These are phyloP conservation scores for Drosophila cardini DNA, from an alignment of 1,140 invertebrate genomes.

Conservation along the genomic window DNA sequence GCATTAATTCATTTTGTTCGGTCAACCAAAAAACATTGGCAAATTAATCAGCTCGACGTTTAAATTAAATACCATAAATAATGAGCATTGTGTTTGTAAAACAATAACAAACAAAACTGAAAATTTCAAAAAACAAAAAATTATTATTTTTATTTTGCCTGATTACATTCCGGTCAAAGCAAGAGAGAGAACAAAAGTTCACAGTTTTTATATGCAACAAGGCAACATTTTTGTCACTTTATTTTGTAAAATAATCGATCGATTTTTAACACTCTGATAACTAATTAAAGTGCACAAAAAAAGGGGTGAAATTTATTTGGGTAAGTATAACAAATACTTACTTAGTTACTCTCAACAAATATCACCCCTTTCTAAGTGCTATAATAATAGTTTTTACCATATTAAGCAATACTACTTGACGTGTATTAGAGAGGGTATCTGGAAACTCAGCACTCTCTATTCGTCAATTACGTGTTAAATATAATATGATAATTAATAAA, in stretches of 20 bases:
- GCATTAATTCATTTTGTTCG: conserved; percentile 32
- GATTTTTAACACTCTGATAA: not conserved
- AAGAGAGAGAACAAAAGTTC: conserved; percentile 1
- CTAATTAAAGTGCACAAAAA: not conserved
- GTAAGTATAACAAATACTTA: too few species aligned
- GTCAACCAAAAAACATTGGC: conserved; percentile 41
- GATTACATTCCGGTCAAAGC: conserved; percentile 9
- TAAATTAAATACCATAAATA: conserved; percentile 50
- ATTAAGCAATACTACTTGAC: too few species aligned
- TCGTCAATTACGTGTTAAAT: too few species aligned
- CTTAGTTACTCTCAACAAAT: too few species aligned
- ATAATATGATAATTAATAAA: too few species aligned
- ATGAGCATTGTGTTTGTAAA: conserved; percentile 18
- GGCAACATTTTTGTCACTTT: conserved; percentile 2
- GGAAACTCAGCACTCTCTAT: too few species aligned
- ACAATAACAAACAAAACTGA: conserved; percentile 13
- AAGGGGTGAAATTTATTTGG: too few species aligned
- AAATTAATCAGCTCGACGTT: conserved; percentile 50
- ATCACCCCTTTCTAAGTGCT: too few species aligned
- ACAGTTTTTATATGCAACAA: not conserved
- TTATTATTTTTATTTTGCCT: conserved; percentile 5
- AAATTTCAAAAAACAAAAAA: conserved; percentile 25
- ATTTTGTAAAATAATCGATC: not conserved
- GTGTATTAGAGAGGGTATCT: too few species aligned
- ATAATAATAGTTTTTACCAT: too few species aligned